Percentiles rank a stretch among this genome's conserved stretches.
Evolutionary conservation across 2,797 vertebrate genomes (phyloP).

Genomic region (Hydrolagus colliei): DNA sequence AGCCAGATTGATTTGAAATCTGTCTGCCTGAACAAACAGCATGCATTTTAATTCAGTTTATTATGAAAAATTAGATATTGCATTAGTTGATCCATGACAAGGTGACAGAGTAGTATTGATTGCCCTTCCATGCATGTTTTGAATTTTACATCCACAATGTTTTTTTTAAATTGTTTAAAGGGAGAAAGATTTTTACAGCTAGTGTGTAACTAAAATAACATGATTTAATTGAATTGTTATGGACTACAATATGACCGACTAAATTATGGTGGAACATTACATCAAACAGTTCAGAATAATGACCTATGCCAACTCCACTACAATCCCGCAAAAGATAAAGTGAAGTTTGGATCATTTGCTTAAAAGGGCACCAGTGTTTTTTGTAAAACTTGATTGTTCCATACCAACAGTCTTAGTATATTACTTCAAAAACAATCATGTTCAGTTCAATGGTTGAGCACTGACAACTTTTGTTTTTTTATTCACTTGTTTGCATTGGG

Average conservation of each 20-base stretch:
- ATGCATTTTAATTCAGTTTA: not conserved
- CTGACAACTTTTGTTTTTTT: not conserved
- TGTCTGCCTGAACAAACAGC: not conserved
- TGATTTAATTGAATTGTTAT: not conserved
- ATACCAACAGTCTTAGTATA: not conserved
- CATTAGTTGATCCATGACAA: not conserved
- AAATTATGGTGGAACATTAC: not conserved
- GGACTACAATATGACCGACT: not conserved
- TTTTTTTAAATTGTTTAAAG: not conserved
- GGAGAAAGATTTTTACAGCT: not conserved
- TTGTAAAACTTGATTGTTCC: not conserved
- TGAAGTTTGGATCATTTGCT: not conserved
- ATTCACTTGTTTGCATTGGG: not conserved
- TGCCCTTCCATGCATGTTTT: not conserved
- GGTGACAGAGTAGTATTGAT: not conserved
- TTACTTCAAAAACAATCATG: not conserved
- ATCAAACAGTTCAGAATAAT: not conserved
- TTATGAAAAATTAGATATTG: not conserved
- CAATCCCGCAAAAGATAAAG: no score
- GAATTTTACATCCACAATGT: not conserved
- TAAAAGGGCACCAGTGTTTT: not conserved
- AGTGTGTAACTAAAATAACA: not conserved
- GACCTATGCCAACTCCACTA: no score
- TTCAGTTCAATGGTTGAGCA: no score
- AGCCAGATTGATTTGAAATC: not conserved